Base-by-base conservation (phyloP, 1,140 invertebrate genomes). In the Drosophila hydei region DNA sequence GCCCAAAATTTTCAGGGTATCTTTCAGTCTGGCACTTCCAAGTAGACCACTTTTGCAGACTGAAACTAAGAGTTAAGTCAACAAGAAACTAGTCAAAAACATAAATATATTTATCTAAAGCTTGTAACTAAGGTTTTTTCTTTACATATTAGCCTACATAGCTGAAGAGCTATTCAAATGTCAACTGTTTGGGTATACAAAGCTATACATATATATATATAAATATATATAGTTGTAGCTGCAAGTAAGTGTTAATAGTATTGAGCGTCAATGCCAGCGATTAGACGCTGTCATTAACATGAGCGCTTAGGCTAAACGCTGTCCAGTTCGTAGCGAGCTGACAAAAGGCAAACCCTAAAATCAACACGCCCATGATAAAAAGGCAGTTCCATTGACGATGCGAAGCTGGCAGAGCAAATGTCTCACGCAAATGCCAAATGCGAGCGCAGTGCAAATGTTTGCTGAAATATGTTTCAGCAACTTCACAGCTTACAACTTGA, bases 391-490 rank as follows among this genome's bases (percentile, higher is more conserved):
- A 74, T 65, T 84, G 55, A 58, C 71, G 67, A 77, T 68, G 54
- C 14, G 55, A 23, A 56, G 45, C 69, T 63, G 45, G 43, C 16
- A 43, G 18, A 27, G 50, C 61, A 55, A 23, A 18, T 25, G 12
- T 12, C n/a, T 8, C 47, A 69, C 64, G 78, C 70, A 74, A 78
- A 78, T 77, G 65, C 52, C 70, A 65, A 71, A 45, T 63, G 43
- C 54, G 60, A 77, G 73, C 63, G 59, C 52, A 60, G 45, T 52
- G 60, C 63, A 52, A 83, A 65, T 79, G 79, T 79, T 84, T 79
- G 75, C 45, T 70, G 56, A 83, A 48, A 48, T 23, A 27, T 48
- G n/a, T 50, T 59, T 45, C n/a, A 36, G 18, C 64, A 23, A 47
- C 40, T 42, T 8, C 42, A 19, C 7, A 43, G 42, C n/a, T 42